phyloP scores from a whole-genome alignment of 2,888 invertebrate genomes.

The Orchesellides sinensis region DNA sequence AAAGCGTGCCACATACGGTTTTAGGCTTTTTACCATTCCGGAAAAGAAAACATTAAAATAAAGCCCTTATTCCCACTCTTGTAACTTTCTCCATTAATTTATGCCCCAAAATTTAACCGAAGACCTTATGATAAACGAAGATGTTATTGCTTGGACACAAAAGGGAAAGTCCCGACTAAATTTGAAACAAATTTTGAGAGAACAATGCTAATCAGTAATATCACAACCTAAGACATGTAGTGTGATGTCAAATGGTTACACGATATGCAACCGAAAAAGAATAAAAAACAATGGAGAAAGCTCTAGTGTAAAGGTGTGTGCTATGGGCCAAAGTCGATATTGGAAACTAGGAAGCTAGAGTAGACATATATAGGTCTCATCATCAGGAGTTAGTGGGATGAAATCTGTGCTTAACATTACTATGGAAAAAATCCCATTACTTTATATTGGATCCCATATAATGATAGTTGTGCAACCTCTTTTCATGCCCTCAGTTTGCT shows the following conservation, averaged over 20 bases:
- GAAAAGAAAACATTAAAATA: too few relatives aligned
- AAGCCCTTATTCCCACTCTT: too few relatives aligned
- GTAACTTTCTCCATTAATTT: too few relatives aligned
- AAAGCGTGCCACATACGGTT: too few relatives aligned
- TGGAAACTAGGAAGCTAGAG: constrained; percentile 9
- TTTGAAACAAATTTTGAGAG: not conserved
- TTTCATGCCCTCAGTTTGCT: not conserved
- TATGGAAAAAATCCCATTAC: constrained; percentile 49
- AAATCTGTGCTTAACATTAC: constrained; percentile 65
- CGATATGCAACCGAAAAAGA: too few relatives aligned
- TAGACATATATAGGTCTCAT: constrained; percentile 49
- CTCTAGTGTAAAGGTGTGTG: constrained; percentile 59
- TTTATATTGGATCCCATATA: too few relatives aligned
- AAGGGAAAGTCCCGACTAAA: too few relatives aligned
- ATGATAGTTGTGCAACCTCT: constrained; percentile 58
- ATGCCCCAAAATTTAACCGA: too few relatives aligned
- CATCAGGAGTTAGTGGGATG: constrained; percentile 53
- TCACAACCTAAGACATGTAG: not conserved
- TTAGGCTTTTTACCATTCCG: too few relatives aligned
- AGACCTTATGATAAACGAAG: too few relatives aligned
- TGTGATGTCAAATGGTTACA: too few relatives aligned
- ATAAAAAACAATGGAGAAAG: constrained; percentile 38
- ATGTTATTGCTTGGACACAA: too few relatives aligned
- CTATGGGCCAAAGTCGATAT: constrained; percentile 43
- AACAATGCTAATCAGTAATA: not conserved